Evolutionary conservation across 2,797 vertebrate species (phyloP), one percentile per base, ranked within the genome.

Genomic region (Typhlichthys subterraneus): DNA sequence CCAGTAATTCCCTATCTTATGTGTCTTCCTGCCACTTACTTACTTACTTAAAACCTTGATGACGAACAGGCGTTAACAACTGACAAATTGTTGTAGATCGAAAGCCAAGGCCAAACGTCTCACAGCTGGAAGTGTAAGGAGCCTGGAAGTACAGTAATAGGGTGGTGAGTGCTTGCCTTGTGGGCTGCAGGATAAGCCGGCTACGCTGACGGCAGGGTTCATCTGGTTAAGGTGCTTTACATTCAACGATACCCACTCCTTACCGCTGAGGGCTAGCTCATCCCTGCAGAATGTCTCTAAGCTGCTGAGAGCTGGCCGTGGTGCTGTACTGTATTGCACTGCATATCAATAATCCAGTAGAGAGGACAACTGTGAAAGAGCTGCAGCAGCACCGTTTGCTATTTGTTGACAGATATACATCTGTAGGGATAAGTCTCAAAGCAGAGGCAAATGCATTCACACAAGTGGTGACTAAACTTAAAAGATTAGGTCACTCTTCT

Each of bases 271-370:
- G 84, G 88, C 83, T 82, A 80, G 85, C 81, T 89, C 88, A 87
- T 90, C 88, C 87, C 80, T 64, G 82, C 83, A 86, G 86, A 89
- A 82, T 69, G 77, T 84, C 83, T 86, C 75, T 81, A 82, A 87
- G 83, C 85, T 84, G 87, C 83, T 81, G 83, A 82, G 82, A 79
- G 76, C 75, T 68, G 81, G 83, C 88, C 84, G 58, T 60, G 75
- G 75, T 75, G 81, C 78, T 70, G 63, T 53, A 66, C 84, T 80
- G 79, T 83, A 59, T 79, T 79, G 73, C 65, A 33, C 76, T 50
- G 73, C 80, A 84, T 87, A 86, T 88, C 82, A 90, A 87, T 92
- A 90, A 91, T 91, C 88, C 87, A 87, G 87, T 84, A 82, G 82
- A 87, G 68, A 81, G 85, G 72, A 88, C 88, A 85, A 84, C 86